Base-by-base conservation (phyloP, 1,140 invertebrate genomes). In the Sarcophaga bullata region DNA sequence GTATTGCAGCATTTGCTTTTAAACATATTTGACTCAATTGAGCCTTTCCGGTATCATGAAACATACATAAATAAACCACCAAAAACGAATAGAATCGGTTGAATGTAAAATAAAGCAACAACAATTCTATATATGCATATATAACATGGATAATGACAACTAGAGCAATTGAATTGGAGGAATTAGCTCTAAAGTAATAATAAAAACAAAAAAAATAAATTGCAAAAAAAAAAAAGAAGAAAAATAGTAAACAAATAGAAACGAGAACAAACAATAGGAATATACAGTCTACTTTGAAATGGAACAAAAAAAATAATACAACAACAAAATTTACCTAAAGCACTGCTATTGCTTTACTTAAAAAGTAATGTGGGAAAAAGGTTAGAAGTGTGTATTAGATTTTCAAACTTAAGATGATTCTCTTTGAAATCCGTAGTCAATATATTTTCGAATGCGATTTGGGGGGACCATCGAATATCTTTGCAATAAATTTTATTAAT, bases 121-220 rank as follows among this genome's bases (percentile, higher is more conserved):
- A n/a, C 54, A 58, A 58, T 15, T n/a, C 15, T 58, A 58, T 6
- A 58, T n/a, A 13, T 58, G 54, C n/a, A 58, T n/a, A 58, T 58
- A 58, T 58, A n/a, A 58, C 54, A 58, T 58, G 54, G 54, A 58
- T 58, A 58, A 58, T 58, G 54, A 58, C 54, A 58, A 58, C 54
- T 58, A 58, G 54, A 58, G 54, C 54, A 58, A 58, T 58, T 58
- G 54, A 58, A 58, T 58, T 58, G 11, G n/a, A 6, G 54, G 54
- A 58, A 58, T 13, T 58, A n/a, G 54, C 54, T 37, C 25, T 58
- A 58, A 58, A 58, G 54, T 58, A 58, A 58, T 58, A 37, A 37
- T 37, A 15, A 58, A 58, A 58, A 58, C 54, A 58, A 58, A 58
- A 58, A 58, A 58, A 13, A 58, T 58, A 15, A 58, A 58, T 58